These are phyloP conservation scores for Pseudomyrmex concolor DNA, from an alignment of 1,140 invertebrate species.

Conservation along the genomic window DNA sequence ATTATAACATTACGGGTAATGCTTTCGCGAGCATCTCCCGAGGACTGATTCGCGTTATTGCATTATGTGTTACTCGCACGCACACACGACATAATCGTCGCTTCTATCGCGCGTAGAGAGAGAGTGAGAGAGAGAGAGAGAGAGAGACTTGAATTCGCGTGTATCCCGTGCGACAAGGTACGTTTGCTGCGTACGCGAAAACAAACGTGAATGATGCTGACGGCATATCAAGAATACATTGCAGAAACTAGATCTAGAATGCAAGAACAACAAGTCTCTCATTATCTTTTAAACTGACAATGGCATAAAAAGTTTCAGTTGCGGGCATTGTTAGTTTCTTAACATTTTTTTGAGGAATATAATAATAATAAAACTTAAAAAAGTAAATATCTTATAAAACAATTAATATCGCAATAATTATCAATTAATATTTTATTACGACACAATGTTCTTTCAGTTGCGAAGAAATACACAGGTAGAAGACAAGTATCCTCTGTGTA, in stretches of 20 bases:
- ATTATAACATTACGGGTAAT: conserved; percentile 69
- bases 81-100: conserved; percentile 44
- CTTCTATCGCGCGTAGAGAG: conserved; percentile 5
- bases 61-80: conserved; percentile 61
- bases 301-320: background rate
- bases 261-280: background rate
- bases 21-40: conserved; percentile 67
- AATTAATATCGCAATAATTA: background rate
- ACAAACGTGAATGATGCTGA: conserved; percentile 47
- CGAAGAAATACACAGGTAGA: background rate
- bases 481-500: background rate
- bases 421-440: background rate
- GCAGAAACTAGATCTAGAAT: conserved; percentile 5
- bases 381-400: background rate
- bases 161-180: conserved; percentile 52
- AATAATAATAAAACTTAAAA: background rate
- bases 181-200: conserved; percentile 40
- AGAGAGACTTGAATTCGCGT: conserved; percentile 40
- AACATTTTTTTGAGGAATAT: background rate
- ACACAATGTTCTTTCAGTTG: background rate
- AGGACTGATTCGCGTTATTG: conserved; percentile 66
- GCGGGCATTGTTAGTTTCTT: background rate
- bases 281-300: no score
- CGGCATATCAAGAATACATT: conserved; percentile 40
- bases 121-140: conserved; percentile 3